Evolutionary conservation across 1,140 invertebrate genomes (phyloP).

Genomic region (Cherax destructor): DNA sequence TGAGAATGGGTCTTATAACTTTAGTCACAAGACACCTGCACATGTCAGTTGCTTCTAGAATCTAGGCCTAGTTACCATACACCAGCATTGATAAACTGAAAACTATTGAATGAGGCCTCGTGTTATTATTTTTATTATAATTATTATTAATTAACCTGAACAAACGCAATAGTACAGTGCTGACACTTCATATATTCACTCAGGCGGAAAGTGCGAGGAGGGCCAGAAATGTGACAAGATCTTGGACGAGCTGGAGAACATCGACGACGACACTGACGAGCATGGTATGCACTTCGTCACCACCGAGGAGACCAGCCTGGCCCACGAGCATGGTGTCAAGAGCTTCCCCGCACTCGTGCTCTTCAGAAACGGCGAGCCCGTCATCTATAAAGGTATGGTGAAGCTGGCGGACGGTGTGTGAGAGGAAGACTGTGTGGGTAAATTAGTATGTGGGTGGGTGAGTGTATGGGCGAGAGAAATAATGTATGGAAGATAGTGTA

Average conservation of each 20-base stretch:
- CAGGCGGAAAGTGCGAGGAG: slow-evolving; percentile 88
- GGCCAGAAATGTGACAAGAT: slow-evolving; percentile 88
- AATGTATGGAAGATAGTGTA: neutral
- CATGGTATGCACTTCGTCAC: slow-evolving; percentile 96
- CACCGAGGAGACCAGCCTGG: slow-evolving; percentile 81
- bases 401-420: neutral
- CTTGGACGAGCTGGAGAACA: slow-evolving; percentile 90
- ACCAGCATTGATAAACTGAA: no score
- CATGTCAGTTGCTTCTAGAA: no score
- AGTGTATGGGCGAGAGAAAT: no score
- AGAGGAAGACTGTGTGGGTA: no score
- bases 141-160: no score
- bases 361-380: slow-evolving; percentile 86
- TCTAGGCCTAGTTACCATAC: no score
- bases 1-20: no score
- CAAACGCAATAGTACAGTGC: no score
- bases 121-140: no score
- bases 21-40: no score
- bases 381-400: slow-evolving; percentile 82
- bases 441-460: no score
- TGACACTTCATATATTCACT: neutral
- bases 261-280: slow-evolving; percentile 95
- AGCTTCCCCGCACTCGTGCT: slow-evolving; percentile 90
- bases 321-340: slow-evolving; percentile 87
- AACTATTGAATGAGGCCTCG: no score